Base-by-base conservation (phyloP, 2,888 invertebrate genomes). In the Odontocolon sp. region DNA sequence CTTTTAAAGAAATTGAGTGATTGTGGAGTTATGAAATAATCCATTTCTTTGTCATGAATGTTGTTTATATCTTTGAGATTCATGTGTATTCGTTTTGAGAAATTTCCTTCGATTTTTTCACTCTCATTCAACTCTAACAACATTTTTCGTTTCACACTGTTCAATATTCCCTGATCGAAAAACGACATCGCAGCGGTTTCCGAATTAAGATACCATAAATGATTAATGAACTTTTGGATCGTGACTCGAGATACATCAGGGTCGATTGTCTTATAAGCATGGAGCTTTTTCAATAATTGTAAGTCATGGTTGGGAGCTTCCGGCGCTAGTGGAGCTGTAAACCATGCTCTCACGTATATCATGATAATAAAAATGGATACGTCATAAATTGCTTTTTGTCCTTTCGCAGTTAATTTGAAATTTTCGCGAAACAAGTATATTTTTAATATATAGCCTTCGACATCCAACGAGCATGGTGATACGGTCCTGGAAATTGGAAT, bases 381-480 rank as follows among this genome's bases (percentile, higher is more conserved):
- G 36, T 28, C 77, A 14, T 36, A 8, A 26, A 71, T 45, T 9
- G 50, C 61, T 26, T 71, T 63, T 1, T 45, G 11, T 67, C 67
- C 67, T 42, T 36, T 40, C n/a, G 59, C 1, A 33, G 54, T 67
- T 18, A 77, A 26, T 21, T 54, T 61, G 11, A 77, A 71, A 47
- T 42, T 31, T 38, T 66, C 59, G 8, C 61, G 38, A 50, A 77
- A 75, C 31, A 73, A 50, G 69, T 64, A 76, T n/a, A 76, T 79
- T 47, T 79, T 79, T 26, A 76, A 67, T 79, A 72, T 3, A 79
- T 66, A 9, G 76, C 72, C 38, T 73, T 73, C 3, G 73, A 11
- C 64, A 77, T 73, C 73, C 73, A 77, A 21, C 77, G 59, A 33
- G 73, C 73, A 36, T 74, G 75, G 40, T 77, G 66, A 42, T 66